Evolutionary conservation across 1,140 invertebrate genomes (phyloP).

Genomic region (Sarcophaga bullata): DNA sequence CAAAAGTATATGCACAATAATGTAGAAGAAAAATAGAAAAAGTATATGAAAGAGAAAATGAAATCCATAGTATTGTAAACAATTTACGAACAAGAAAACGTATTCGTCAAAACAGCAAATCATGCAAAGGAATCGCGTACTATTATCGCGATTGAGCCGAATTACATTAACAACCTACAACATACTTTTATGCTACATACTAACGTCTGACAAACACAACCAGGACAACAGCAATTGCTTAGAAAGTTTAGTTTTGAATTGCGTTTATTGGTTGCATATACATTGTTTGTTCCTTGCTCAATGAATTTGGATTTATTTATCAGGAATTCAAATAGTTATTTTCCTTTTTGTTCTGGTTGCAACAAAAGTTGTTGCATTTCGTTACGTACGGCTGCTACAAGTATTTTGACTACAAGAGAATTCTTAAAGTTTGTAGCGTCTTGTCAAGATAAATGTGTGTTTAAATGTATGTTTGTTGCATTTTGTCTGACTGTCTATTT

Average conservation of each 20-base stretch:
- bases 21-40: background rate
- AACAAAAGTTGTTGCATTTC: background rate
- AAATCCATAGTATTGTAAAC: conserved; percentile 6
- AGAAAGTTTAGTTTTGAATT: conserved; percentile 10
- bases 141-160: conserved; percentile 33
- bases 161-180: conserved; percentile 10
- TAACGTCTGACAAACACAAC: background rate
- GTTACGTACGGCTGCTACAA: conserved; percentile 3
- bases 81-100: conserved; percentile 36
- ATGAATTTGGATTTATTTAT: conserved; percentile 37
- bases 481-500: background rate
- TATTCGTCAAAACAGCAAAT: conserved; percentile 34
- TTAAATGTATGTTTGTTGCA: background rate
- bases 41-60: background rate
- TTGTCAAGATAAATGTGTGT: conserved; percentile 33
- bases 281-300: background rate
- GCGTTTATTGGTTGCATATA: conserved; percentile 21
- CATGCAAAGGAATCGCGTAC: conserved; percentile 6
- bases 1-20: background rate
- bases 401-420: conserved; percentile 5
- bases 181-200: background rate
- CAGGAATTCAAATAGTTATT: background rate
- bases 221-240: background rate
- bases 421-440: conserved; percentile 23
- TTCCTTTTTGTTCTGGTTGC: background rate